Evolutionary conservation across 2,797 vertebrate species (phyloP).

Genomic region (Urophycis tenuis): DNA sequence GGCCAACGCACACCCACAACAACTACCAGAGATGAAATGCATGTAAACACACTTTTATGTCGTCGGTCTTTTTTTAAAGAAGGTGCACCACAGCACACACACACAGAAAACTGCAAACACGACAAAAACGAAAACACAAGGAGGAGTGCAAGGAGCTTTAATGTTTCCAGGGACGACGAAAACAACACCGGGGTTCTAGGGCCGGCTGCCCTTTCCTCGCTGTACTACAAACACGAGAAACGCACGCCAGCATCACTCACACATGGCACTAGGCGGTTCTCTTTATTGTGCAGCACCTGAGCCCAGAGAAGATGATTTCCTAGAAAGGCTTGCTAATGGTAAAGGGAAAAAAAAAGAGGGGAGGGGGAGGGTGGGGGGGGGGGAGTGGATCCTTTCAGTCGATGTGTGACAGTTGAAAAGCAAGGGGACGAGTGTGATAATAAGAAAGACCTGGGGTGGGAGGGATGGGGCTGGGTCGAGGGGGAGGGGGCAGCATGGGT

Average conservation of each 20-base stretch:
- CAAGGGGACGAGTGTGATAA: neutral
- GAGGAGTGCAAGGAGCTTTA: neutral
- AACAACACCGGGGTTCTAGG: constrained; percentile 2
- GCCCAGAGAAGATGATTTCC: constrained; percentile 75
- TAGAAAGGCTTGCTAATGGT: constrained; percentile 75
- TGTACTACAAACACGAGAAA: constrained; percentile 24
- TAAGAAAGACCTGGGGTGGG: constrained; percentile 3
- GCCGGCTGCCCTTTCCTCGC: constrained; percentile 1
- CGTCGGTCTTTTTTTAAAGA: too few relatives aligned
- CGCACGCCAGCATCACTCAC: constrained; percentile 68
- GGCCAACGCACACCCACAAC: constrained; percentile 14
- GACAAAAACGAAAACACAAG: constrained; percentile 18
- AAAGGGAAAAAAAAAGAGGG: constrained; percentile 31
- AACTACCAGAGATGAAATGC: constrained; percentile 40
- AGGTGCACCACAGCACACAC: constrained; percentile 39
- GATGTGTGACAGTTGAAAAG: neutral
- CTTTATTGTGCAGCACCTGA: constrained; percentile 76
- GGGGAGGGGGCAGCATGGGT: constrained; percentile 16
- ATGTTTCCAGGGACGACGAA: neutral
- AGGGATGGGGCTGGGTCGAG: neutral
- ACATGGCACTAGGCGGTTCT: constrained; percentile 63
- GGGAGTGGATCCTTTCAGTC: neutral
- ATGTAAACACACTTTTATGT: constrained; percentile 38
- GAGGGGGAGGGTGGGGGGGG: neutral
- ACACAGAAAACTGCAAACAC: constrained; percentile 30